These are phyloP conservation scores for Stigmatopora nigra DNA, from an alignment of 2,113 vertebrate species.

Conservation along the genomic window DNA sequence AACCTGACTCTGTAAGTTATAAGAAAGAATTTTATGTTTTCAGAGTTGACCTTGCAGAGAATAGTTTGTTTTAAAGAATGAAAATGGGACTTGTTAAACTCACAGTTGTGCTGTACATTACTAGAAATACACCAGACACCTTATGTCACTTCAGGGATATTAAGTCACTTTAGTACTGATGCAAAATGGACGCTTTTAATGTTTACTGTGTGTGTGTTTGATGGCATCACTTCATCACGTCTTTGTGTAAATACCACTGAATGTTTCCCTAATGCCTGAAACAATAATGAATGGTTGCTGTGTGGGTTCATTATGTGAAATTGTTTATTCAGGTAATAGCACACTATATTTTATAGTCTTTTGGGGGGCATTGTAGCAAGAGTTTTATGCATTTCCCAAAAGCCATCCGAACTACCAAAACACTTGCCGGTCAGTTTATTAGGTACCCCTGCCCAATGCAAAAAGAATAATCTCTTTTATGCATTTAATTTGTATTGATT, in stretches of 20 bases:
- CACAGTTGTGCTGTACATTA: slow-evolving; percentile 17
- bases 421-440: background rate
- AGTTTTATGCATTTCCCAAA: background rate
- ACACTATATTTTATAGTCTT: background rate
- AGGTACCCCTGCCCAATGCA: background rate
- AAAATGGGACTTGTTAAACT: slow-evolving; percentile 7
- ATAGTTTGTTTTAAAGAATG: background rate
- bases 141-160: slow-evolving; percentile 50
- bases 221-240: background rate
- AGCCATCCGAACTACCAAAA: background rate
- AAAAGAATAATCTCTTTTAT: background rate
- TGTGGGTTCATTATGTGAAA: background rate
- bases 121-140: slow-evolving; percentile 26
- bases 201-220: background rate
- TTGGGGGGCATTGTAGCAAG: background rate
- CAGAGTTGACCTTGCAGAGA: background rate
- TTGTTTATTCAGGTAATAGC: background rate
- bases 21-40: background rate
- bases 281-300: background rate
- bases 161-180: slow-evolving; percentile 14
- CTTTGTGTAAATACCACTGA: background rate
- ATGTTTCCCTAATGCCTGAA: background rate
- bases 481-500: background rate
- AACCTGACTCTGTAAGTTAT: background rate
- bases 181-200: slow-evolving; percentile 3